Conservation (phyloP, 2,888 invertebrate genomes). For the Heteropelma amictum region DNA sequence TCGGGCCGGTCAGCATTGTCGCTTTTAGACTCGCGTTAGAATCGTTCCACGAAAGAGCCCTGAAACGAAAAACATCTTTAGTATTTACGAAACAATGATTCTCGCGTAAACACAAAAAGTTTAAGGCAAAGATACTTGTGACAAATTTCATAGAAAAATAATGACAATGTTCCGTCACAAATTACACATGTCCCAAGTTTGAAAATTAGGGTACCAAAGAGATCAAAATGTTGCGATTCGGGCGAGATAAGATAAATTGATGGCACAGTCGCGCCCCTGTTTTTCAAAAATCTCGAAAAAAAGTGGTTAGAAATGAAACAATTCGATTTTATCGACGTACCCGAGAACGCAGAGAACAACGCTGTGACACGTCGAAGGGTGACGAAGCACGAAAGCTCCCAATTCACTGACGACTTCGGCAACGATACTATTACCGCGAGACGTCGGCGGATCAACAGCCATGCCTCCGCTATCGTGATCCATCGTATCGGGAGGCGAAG, state of each 20-base stretch:
- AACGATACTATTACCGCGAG: conserved; percentile 75
- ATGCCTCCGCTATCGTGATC: conserved; percentile 85
- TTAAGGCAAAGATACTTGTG: too few relatives aligned
- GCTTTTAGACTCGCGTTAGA: conserved; percentile 90
- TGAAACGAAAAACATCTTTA: conserved; percentile 66
- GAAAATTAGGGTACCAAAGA: too few relatives aligned
- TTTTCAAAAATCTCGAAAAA: too few relatives aligned
- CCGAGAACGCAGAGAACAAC: conserved; percentile 83
- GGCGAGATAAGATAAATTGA: too few relatives aligned
- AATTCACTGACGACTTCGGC: conserved; percentile 90
- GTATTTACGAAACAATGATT: too few relatives aligned
- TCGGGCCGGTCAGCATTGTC: conserved; percentile 85
- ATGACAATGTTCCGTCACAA: too few relatives aligned
- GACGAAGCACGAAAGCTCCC: conserved; percentile 86
- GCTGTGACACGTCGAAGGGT: conserved; percentile 83
- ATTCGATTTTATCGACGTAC: conserved; percentile 65
- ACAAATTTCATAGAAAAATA: too few relatives aligned
- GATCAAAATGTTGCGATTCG: too few relatives aligned
- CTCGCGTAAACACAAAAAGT: too few relatives aligned
- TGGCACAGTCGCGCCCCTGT: too few relatives aligned
- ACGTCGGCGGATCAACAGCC: conserved; percentile 82
- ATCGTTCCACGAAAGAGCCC: conserved; percentile 91
- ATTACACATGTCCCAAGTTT: too few relatives aligned
- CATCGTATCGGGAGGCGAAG: conserved; percentile 80
- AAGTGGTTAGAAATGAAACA: too few relatives aligned